Base-by-base conservation (phyloP, 2,888 invertebrate species). In the Trissonchulus latispiculum region DNA sequence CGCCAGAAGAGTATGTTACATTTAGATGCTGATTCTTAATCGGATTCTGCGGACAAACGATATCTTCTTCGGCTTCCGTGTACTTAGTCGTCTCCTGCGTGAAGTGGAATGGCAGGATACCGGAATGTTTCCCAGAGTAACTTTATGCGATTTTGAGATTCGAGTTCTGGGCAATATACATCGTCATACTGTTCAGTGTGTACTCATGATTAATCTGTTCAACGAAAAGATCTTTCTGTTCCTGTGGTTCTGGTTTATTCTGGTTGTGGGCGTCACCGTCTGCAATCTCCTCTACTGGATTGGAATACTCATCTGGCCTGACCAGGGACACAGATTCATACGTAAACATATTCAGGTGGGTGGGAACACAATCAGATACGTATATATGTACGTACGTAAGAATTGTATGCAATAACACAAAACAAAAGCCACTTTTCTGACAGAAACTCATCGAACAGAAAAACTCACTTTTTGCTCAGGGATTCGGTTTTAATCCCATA, bases 191-290 rank as follows among this genome's bases (percentile, higher is more conserved):
- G 81, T 81, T 0, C 81, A 82, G 75, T 82, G 81, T 64, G 82
- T 82, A 15, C 76, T 82, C 15, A 82, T 82, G 82, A 82, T 82
- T 75, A 82, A 82, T 75, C 81, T 81, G 81, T 81, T 81, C 77
- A 81, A 80, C 73, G 81, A 81, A 76, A 82, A 82, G 73, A 80
- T 79, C n/a, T 79, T 79, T 75, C 74, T 79, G 28, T 80, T 80
- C 69, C 75, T 79, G 1, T 80, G 79, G 81, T 82, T 82, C 75
- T 83, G 82, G 82, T 82, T 82, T 72, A 75, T 83, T 18, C 79
- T 79, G 23, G 80, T 83, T 32, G 81, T 81, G 62, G 73, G 80
- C 18, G 79, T 83, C 64, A 82, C 82, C 2, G 78, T 80, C 0
- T 79, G 78, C 75, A 82, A 82, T 74, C 78, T 79, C 1, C 72